These are phyloP conservation scores for Ophonus ardosiacus DNA, from an alignment of 2,888 invertebrate species.

Conservation along the genomic window DNA sequence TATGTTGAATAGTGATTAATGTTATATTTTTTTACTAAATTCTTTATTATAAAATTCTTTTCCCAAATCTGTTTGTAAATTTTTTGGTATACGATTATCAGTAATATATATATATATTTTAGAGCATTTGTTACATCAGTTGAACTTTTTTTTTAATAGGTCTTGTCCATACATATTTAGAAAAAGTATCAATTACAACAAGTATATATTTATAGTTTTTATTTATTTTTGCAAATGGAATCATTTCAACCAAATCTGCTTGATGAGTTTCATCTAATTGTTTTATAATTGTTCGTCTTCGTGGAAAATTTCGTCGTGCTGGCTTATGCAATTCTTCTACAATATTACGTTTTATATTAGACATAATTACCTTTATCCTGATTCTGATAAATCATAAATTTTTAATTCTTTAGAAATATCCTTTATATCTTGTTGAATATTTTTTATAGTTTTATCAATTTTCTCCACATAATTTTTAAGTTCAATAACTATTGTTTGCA, in stretches of 20 bases:
- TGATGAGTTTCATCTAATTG: constrained; percentile 72
- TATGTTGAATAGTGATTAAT: not conserved
- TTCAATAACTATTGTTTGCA: too few relatives aligned
- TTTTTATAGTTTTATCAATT: not conserved
- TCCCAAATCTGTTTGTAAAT: too few relatives aligned
- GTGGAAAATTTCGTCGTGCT: constrained; percentile 70
- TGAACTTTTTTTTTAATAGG: not conserved
- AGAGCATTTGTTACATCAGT: not conserved
- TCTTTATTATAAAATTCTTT: too few relatives aligned
- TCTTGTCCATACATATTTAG: constrained; percentile 71
- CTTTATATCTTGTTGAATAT: too few relatives aligned
- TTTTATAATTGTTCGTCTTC: constrained; percentile 67
- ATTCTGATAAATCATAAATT: not conserved
- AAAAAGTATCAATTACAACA: constrained; percentile 69
- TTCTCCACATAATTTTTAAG: too few relatives aligned
- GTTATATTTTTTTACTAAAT: not conserved
- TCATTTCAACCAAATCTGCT: constrained; percentile 73
- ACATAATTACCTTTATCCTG: not conserved
- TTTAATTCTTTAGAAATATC: not conserved
- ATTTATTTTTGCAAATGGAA: constrained; percentile 69
- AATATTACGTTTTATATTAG: not conserved
- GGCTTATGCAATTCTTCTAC: constrained; percentile 69
- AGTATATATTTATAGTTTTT: constrained; percentile 70
- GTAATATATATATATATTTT: not conserved
- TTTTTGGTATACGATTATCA: not conserved